Evolutionary conservation across 2,888 invertebrate species (phyloP).

Genomic region (Mimumesa dahlbomi): DNA sequence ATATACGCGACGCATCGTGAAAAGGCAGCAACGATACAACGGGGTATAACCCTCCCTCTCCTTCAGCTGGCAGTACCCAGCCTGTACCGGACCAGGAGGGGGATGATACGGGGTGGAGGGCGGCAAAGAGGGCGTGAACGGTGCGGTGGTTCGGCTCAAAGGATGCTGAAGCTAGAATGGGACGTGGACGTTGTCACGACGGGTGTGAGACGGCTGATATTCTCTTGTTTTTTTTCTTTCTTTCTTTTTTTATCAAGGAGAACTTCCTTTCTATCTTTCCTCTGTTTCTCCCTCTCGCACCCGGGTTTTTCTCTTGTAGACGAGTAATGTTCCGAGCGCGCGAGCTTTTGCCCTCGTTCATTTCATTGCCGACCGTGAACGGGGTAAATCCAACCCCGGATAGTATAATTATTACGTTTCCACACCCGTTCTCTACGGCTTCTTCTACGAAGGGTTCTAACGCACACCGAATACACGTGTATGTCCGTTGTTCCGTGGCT

Average conservation of each 20-base stretch:
- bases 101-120: constrained; percentile 37
- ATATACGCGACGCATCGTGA: constrained; percentile 56
- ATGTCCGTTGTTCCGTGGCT: too few species aligned
- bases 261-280: constrained; percentile 21
- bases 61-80: constrained; percentile 34
- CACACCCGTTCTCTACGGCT: not conserved
- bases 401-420: constrained; percentile 39
- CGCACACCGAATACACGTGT: too few species aligned
- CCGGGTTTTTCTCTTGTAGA: constrained; percentile 14
- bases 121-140: constrained; percentile 49
- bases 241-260: constrained; percentile 42
- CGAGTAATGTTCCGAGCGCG: constrained; percentile 31
- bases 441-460: not conserved
- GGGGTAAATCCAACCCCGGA: constrained; percentile 26
- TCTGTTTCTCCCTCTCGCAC: constrained; percentile 6
- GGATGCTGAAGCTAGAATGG: constrained; percentile 62
- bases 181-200: constrained; percentile 58
- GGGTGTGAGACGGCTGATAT: constrained; percentile 63
- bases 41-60: constrained; percentile 44
- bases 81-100: constrained; percentile 41
- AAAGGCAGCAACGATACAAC: constrained; percentile 59
- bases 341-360: constrained; percentile 29
- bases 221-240: constrained; percentile 56
- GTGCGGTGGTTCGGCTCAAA: constrained; percentile 62
- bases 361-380: constrained; percentile 24